Evolutionary conservation across 2,113 vertebrate species (phyloP).

Genomic region (Heterotilapia buettikoferi): DNA sequence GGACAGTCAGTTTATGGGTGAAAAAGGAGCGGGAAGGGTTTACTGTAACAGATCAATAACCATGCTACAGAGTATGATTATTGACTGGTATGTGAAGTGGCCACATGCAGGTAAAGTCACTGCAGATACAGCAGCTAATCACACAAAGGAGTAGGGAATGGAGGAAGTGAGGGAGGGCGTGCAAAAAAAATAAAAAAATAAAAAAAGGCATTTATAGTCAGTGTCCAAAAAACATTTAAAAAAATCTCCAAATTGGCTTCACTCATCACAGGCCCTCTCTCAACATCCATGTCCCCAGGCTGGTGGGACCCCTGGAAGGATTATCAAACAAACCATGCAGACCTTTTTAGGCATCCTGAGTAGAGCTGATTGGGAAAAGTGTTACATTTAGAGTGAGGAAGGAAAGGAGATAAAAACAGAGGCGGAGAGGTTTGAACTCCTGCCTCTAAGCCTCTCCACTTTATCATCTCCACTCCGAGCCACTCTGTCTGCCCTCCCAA

Average conservation of each 20-base stretch:
- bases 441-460: neutral
- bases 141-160: slow-evolving; percentile 78
- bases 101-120: slow-evolving; percentile 83
- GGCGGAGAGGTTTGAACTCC: neutral
- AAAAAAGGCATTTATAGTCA: neutral
- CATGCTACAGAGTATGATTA: slow-evolving; percentile 83
- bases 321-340: slow-evolving; percentile 89
- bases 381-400: neutral
- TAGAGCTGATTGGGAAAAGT: slow-evolving; percentile 67
- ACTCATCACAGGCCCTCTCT: slow-evolving; percentile 78
- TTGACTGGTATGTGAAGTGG: slow-evolving; percentile 74
- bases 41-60: slow-evolving; percentile 85
- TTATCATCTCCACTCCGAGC: neutral
- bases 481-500: slow-evolving; percentile 6
- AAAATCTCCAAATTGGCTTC: neutral
- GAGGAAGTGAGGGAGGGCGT: slow-evolving; percentile 90
- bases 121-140: slow-evolving; percentile 62
- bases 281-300: slow-evolving; percentile 88
- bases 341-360: slow-evolving; percentile 81
- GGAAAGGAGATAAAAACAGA: slow-evolving; percentile 21
- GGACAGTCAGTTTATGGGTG: slow-evolving; percentile 82
- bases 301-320: slow-evolving; percentile 68
- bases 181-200: neutral
- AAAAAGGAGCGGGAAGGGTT: slow-evolving; percentile 59
- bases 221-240: neutral